Evolutionary conservation across 2,888 invertebrate genomes (phyloP).

Genomic region (Agonopterix heracliana): DNA sequence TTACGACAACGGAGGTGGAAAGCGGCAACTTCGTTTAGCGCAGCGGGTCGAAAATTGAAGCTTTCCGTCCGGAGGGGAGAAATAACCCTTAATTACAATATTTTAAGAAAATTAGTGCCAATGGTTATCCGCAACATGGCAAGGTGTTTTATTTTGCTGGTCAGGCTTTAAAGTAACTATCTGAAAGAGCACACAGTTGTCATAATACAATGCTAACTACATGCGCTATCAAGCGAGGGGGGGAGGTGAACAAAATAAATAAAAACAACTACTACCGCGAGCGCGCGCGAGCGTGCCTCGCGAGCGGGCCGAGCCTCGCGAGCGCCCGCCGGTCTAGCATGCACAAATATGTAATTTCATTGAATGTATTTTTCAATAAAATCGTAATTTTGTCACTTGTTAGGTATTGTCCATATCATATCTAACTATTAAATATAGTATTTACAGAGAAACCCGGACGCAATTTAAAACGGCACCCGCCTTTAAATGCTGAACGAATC

Average conservation of each 20-base stretch:
- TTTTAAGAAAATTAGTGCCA: not conserved
- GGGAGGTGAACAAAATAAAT: constrained; percentile 38
- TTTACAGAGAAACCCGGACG: constrained; percentile 39
- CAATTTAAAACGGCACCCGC: not conserved
- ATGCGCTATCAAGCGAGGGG: constrained; percentile 41
- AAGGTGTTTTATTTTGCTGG: not conserved
- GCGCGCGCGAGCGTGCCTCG: constrained; percentile 18
- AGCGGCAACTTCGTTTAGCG: too few species aligned
- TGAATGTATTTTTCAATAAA: constrained; percentile 73
- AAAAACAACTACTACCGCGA: constrained; percentile 42
- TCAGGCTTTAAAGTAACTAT: not conserved
- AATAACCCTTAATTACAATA: too few species aligned
- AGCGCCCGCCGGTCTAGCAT: constrained; percentile 40
- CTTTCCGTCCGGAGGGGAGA: too few species aligned
- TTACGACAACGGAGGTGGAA: too few species aligned
- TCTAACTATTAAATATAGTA: constrained; percentile 68
- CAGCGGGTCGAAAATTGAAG: too few species aligned
- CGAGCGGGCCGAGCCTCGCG: constrained; percentile 8
- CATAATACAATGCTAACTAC: constrained; percentile 34
- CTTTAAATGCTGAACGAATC: constrained; percentile 7
- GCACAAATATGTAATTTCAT: constrained; percentile 60
- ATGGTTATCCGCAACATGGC: not conserved
- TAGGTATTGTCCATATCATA: constrained; percentile 74
- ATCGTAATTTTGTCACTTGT: constrained; percentile 68
- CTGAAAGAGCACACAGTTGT: constrained; percentile 11